A percentile compares a stretch with the other conserved stretches of the same genome.
Evolutionary conservation across 2,797 vertebrate species (phyloP).

Genomic region (Chloroceryle amazona): DNA sequence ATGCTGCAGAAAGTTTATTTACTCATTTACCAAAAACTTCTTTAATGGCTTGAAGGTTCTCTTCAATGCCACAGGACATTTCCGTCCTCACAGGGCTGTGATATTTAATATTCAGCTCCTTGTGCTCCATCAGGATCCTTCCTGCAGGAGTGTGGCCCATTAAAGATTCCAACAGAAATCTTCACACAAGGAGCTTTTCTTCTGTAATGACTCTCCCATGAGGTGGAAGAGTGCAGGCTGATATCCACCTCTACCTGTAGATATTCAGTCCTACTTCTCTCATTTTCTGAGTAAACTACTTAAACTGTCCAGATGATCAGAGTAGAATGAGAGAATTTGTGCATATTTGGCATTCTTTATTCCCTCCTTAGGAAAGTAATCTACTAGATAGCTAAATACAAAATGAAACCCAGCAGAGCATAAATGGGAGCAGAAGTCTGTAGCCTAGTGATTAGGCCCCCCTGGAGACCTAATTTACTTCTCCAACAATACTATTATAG

Average conservation of each 20-base stretch:
- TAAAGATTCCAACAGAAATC: background rate
- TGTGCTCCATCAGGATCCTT: background rate
- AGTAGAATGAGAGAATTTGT: background rate
- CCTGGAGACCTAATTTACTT: slow-evolving; percentile 56
- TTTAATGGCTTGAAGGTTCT: background rate
- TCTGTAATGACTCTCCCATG: background rate
- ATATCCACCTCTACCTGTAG: background rate
- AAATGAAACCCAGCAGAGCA: slow-evolving; percentile 29
- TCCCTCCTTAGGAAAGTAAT: slow-evolving; percentile 49
- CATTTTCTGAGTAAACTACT: background rate
- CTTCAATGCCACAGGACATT: background rate
- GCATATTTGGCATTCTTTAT: slow-evolving; percentile 21
- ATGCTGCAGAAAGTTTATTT: background rate
- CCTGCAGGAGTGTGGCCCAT: background rate
- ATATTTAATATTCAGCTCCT: background rate
- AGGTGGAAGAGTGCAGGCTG: background rate
- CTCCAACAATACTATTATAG: slow-evolving; percentile 1
- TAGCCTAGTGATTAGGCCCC: slow-evolving; percentile 54
- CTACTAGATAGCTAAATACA: slow-evolving; percentile 67
- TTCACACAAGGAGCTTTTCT: background rate
- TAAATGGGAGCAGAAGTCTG: slow-evolving; percentile 38
- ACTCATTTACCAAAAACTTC: background rate
- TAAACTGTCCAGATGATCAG: background rate
- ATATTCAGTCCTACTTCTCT: background rate
- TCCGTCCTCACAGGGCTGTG: background rate